Percentiles rank a stretch among this genome's conserved stretches.
Conservation (phyloP, 2,113 vertebrate species). For the Urocitellus parryii region DNA sequence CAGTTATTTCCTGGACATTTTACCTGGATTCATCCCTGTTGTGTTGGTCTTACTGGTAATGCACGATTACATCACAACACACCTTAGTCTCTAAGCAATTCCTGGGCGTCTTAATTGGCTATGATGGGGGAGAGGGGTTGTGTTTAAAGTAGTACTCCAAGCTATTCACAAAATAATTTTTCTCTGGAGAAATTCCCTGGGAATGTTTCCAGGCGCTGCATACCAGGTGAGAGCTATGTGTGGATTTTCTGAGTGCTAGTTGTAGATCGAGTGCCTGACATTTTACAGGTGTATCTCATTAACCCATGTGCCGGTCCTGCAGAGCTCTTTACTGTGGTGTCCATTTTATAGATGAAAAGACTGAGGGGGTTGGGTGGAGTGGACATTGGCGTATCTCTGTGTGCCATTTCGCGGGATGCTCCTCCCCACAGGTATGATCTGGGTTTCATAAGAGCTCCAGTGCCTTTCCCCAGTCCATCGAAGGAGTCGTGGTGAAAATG, state of each 20-base stretch:
- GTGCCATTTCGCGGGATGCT: background rate
- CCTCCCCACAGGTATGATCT: background rate
- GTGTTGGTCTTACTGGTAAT: background rate
- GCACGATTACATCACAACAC: background rate
- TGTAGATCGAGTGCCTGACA: fast-evolving
- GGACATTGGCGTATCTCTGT: background rate
- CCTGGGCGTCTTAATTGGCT: background rate
- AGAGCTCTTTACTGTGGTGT: background rate
- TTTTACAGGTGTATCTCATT: background rate
- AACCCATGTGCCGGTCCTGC: background rate
- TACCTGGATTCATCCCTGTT: background rate
- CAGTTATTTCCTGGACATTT: background rate
- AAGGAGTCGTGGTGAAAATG: background rate
- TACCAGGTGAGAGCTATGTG: background rate
- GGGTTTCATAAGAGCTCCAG: background rate
- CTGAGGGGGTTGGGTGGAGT: background rate
- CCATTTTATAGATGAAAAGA: background rate
- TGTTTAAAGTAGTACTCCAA: background rate
- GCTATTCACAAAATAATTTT: background rate
- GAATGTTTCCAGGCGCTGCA: background rate
- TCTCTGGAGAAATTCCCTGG: background rate
- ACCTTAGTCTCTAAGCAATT: background rate
- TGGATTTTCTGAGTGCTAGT: background rate
- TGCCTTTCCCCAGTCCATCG: background rate
- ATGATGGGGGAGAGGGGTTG: background rate